Percentiles rank a stretch among this genome's conserved stretches.
phyloP scores from a whole-genome alignment of 2,113 vertebrate genomes.

The Alligator mississippiensis region DNA sequence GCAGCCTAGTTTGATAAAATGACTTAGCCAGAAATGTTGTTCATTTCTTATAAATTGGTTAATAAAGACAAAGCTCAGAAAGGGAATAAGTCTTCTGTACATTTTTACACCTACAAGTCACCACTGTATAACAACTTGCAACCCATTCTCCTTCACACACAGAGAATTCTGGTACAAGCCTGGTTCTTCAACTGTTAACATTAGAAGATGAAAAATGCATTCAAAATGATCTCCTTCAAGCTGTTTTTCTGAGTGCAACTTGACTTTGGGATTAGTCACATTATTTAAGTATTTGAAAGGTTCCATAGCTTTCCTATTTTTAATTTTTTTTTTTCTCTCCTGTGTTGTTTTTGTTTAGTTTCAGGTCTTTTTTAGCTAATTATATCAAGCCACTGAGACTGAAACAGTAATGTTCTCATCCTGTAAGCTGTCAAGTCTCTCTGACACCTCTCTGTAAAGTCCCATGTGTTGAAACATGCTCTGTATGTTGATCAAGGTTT shows the following conservation, averaged over 20 bases:
- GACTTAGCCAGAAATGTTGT: no score
- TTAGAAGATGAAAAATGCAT: not conserved
- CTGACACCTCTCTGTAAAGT: not conserved
- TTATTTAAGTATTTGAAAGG: not conserved
- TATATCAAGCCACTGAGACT: not conserved
- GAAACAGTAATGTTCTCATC: rapidly evolving
- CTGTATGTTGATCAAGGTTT: not conserved
- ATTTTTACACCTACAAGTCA: not conserved
- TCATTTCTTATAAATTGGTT: no score
- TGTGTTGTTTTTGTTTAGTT: not conserved
- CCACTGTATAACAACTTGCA: not conserved
- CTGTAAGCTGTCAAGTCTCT: not conserved
- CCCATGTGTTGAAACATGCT: not conserved
- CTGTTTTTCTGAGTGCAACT: not conserved
- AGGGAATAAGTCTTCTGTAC: no score
- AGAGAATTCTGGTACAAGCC: not conserved
- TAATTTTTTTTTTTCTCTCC: not conserved
- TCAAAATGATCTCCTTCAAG: not conserved
- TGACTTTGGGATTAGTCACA: not conserved
- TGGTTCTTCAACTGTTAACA: not conserved
- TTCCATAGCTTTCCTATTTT: not conserved
- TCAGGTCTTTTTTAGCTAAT: not conserved
- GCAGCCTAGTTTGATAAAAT: no score
- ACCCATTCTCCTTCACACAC: not conserved
- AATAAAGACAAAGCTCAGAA: no score